Base-by-base conservation (phyloP, 2,888 invertebrate genomes). In the Acholoe squamosa region DNA sequence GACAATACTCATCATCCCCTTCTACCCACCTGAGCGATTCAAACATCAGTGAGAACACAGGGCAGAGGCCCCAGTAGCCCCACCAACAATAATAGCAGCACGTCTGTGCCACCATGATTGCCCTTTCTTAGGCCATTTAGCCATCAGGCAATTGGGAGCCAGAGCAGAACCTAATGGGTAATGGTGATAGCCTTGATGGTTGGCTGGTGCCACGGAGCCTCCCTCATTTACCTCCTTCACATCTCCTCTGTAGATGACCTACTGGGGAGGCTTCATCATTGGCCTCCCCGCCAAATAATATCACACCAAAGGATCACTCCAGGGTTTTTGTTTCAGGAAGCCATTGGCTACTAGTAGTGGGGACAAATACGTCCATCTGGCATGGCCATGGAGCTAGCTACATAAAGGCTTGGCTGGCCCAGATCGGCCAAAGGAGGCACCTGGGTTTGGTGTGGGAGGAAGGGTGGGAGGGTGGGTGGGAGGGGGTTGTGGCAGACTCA, bases 161-260 rank as follows among this genome's bases (percentile, higher is more conserved):
- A 71, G 71, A 28, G 71, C 71, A n/a, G 80, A 10, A 43, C 80
- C 43, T 80, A 80, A 80, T 80, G 43, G 80, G 80, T 80, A 80
- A 80, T 80, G 80, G 80, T 80, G 80, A 80, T 80, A 80, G 80
- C n/a, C 80, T 43, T 80, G 80, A 80, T 80, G 80, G 71, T 71
- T 71, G 71, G 71, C 71, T 71, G 71, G 14, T 71, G 71, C 71
- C 28, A 28, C 71, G 3, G 43, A 34, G 80, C 34, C 43, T 34
- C 22, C 33, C 80, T 43, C 80, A 33, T 43, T 80, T 80, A 80
- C 80, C 80, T 80, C 34, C 80, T 43, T 80, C 34, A 80, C 80
- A 80, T 80, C 80, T 80, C 80, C 80, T 80, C 34, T 80, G 80
- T n/a, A 22, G 80, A 33, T 80, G 80, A 80, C 80, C 80, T 80